A percentile compares a stretch with the other conserved stretches of the same genome.
phyloP scores from a whole-genome alignment of 2,888 invertebrate species.

The Loripinus fragilis region DNA sequence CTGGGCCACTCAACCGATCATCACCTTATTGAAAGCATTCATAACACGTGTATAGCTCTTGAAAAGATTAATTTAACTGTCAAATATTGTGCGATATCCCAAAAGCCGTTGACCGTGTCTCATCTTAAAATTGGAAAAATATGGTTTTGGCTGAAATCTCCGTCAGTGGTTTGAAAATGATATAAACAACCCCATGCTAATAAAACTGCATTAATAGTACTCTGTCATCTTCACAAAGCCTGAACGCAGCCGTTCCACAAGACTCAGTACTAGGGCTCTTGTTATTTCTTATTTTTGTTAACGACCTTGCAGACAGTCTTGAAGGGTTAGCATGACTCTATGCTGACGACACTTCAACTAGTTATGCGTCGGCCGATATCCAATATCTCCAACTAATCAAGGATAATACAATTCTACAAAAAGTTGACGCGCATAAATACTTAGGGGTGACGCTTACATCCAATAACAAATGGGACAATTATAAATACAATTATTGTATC shows the following conservation, averaged over 20 bases:
- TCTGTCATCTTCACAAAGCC: not conserved
- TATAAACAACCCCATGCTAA: not conserved
- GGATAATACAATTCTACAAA: not conserved
- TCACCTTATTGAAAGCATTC: not conserved
- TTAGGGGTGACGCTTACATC: not conserved
- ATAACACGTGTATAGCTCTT: not conserved
- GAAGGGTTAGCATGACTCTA: not conserved
- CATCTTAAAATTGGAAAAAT: not conserved
- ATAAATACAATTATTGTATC: not conserved
- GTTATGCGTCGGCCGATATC: not conserved
- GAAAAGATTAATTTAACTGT: not conserved
- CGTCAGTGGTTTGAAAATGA: not conserved
- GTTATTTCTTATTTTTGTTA: not conserved
- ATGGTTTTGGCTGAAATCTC: not conserved
- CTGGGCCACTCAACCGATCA: slow-evolving; percentile 3
- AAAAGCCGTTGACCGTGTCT: slow-evolving; percentile 2
- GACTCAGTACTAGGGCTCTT: not conserved
- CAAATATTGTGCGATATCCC: not conserved
- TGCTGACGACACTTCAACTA: not conserved
- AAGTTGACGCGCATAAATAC: not conserved
- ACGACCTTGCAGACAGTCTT: not conserved
- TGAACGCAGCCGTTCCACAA: not conserved
- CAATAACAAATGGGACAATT: not conserved
- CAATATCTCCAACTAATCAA: not conserved
- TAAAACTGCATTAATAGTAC: not conserved